Conservation (phyloP, 2,888 invertebrate species). For the Nebria salina region DNA sequence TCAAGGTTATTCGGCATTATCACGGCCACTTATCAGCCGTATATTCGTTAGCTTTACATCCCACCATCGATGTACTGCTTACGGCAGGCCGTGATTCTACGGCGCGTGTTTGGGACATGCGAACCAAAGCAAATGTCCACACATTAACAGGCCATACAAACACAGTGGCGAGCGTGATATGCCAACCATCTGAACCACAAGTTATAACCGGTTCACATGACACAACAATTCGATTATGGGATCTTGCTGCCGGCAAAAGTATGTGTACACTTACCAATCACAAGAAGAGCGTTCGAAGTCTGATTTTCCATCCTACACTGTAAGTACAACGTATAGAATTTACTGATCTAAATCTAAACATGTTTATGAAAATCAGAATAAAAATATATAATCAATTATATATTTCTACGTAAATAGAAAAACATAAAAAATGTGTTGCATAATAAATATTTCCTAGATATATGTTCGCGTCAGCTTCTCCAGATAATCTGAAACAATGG, state of each 20-base stretch:
- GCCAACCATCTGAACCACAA: conserved; percentile 92
- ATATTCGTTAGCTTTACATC: conserved; percentile 92
- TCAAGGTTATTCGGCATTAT: conserved; percentile 92
- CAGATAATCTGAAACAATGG: conserved; percentile 99
- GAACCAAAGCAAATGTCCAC: conserved; percentile 98
- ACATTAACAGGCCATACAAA: conserved; percentile 96
- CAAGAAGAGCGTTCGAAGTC: conserved; percentile 91
- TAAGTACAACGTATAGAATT: conserved; percentile 57
- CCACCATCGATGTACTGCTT: conserved; percentile 92
- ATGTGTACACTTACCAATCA: conserved; percentile 96
- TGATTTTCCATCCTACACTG: conserved; percentile 79
- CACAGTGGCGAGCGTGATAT: conserved; percentile 93
- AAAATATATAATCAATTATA: no score
- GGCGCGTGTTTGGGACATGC: conserved; percentile 98
- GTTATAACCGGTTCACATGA: conserved; percentile 95
- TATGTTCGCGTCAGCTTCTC: conserved; percentile 97
- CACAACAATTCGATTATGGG: conserved; percentile 97
- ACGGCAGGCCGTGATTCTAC: conserved; percentile 96
- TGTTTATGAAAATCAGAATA: no score
- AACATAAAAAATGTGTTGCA: neutral
- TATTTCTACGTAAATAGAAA: neutral
- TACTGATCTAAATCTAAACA: neutral
- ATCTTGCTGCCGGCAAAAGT: conserved; percentile 94
- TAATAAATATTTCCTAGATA: conserved; percentile 64
- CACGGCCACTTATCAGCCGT: conserved; percentile 98